Evolutionary conservation across 1,140 invertebrate species (phyloP), one percentile per base, ranked within the genome.

Genomic region (Sminthurides bifidus): DNA sequence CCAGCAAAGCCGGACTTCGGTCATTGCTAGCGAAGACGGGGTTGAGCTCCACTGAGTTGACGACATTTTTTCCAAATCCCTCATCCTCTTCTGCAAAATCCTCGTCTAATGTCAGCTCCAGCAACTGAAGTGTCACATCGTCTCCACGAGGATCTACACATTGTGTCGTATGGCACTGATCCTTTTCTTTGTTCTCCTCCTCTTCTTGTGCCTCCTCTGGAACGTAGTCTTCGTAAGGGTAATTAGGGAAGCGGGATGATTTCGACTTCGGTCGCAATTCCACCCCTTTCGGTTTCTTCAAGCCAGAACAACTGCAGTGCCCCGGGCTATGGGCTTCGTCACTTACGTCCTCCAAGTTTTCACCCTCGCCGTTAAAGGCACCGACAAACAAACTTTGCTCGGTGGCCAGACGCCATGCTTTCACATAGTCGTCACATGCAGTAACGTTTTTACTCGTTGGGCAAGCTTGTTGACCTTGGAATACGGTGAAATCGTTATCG

Each of bases 381-480:
- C 64, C 64, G 24, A 56, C 59, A 50, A 66, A 66, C 17, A 66
- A 50, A 50, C 59, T 61, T 48, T 64, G 58, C 19, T 63, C 61
- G 2, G 58, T 46, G 1, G 41, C 6, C 2, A 65, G 38, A n/a
- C 63, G 54, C 63, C 63, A 65, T 5, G 57, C 54, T 24, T 65
- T 65, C 1, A 48, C 50, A 31, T 56, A 65, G 31, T 65, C 63
- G 21, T 53, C 54, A 38, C 63, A 65, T 1, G 52, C 4, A 1
- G 58, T 51, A 6, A 45, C 23, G 35, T 49, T 61, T 19, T 15
- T 33, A 40, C 52, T 58, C 10, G 54, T 27, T 26, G 54, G 37
- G 54, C 60, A 61, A 33, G 52, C 54, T 8, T 51, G 30, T 56
- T 54, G 51, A 17, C 59, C 57, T 54, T 49, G 53, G 33, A 56